Base-by-base conservation (phyloP, 1,140 invertebrate species). In the Apis dorsata region DNA sequence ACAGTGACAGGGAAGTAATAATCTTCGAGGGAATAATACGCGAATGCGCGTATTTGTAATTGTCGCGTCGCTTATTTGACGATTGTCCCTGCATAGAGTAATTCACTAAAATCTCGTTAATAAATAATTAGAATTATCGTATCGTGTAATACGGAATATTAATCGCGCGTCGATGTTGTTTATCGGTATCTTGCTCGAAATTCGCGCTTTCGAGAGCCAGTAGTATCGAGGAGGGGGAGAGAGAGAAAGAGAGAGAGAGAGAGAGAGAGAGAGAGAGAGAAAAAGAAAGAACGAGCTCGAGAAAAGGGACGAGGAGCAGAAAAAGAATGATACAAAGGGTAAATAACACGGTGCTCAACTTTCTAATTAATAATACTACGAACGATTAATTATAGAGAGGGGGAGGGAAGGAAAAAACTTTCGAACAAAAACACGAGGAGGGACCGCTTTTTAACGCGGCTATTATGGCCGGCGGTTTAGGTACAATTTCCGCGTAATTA, bases 401-500 rank as follows among this genome's bases (percentile, higher is more conserved):
- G 34, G 21, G 59, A 0, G 59, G 9, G 59, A 0, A 21, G 7
- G 8, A 57, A 81, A 69, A 81, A 78, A 71, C 13, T 83, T 83
- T 49, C 1, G 15, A 71, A 62, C 81, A 19, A 60, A 63, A 57
- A 44, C 66, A 28, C 65, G 24, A 44, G 34, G 34, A 44, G 4
- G 34, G 51, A 4, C 28, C 76, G 72, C 83, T 84, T 88, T 90
- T 90, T 89, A 84, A 75, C 85, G 81, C 63, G 49, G 57, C 44
- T 60, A 89, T 87, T 88, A 84, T 83, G 77, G 73, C 83, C 87
- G 75, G 82, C 73, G 81, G 86, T 81, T 88, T 79, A 34, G 88
- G 78, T 89, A 91, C 90, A 92, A 93, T 93, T 93, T 93, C 88
- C 87, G 89, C 89, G 91, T 92, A 93, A 93, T 93, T 92, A 91